These are phyloP conservation scores for Tadarida brasiliensis DNA, from an alignment of 2,797 vertebrate species.

Conservation along the genomic window DNA sequence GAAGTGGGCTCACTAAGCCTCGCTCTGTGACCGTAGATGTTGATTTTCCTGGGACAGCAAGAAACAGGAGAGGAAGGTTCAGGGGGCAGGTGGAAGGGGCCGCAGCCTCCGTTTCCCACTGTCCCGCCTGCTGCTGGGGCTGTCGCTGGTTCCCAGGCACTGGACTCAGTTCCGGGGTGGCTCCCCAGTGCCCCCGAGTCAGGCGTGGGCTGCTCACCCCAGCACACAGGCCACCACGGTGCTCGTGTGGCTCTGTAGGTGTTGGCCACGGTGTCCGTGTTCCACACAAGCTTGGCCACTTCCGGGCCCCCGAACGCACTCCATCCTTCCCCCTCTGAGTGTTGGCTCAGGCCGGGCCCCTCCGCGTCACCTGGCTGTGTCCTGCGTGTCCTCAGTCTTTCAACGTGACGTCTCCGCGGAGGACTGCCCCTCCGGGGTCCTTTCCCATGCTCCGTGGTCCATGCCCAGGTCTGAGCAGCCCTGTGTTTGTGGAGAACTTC, in stretches of 20 bases:
- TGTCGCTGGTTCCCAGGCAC: rapidly evolving
- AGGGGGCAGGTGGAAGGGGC: rapidly evolving
- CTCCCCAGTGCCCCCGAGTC: neutral
- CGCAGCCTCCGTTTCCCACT: neutral
- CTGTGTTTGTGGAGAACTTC: too few species aligned
- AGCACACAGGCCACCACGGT: rapidly evolving
- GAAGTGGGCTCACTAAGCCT: rapidly evolving
- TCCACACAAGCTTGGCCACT: too few species aligned
- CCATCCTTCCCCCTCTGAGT: rapidly evolving
- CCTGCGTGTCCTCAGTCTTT: rapidly evolving
- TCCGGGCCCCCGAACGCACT: neutral
- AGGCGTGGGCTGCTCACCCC: rapidly evolving
- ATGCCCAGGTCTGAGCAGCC: neutral
- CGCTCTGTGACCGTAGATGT: rapidly evolving
- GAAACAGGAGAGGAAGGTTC: too few species aligned
- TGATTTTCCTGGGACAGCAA: neutral
- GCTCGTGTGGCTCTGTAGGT: rapidly evolving
- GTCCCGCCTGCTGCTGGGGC: rapidly evolving
- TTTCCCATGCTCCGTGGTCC: rapidly evolving
- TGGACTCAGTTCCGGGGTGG: neutral
- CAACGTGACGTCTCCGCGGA: neutral
- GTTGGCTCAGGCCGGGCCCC: neutral
- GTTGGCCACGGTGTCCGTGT: too few species aligned
- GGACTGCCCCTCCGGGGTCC: rapidly evolving
- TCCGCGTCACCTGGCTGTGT: rapidly evolving